Evolutionary conservation across 2,113 vertebrate species (phyloP), one percentile per base, ranked within the genome.

Genomic region (Perca flavescens): DNA sequence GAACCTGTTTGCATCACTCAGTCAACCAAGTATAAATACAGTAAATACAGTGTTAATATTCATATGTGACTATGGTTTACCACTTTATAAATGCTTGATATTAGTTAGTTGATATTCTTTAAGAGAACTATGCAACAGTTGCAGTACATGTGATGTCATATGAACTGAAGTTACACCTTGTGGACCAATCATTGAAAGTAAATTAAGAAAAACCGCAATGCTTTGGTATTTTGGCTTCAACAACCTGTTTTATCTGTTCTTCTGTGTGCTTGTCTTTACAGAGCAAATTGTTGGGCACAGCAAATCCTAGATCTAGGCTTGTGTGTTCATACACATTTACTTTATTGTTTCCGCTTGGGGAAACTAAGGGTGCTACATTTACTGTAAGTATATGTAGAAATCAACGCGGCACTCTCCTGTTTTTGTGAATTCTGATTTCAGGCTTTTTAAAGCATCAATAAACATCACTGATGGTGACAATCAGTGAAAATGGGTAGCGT

Each of bases 401-500:
- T 91, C 87, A 91, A 63, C 11, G 3, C 73, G 6, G 47, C 76
- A n/a, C 68, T 88, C 77, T 85, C 43, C 68, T 79, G 63, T 57
- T 22, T 67, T 53, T 13, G 40, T 74, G 63, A 77, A 74, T 73
- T 78, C 50, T 86, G 68, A 88, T 90, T 89, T 86, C 61, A 34
- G 61, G 87, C 88, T 93, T 90, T 93, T 93, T 84, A 86, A 90
- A 92, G 90, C 90, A 74, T 83, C 89, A 74, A 86, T 92, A 92
- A 91, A 91, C 84, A 92, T 90, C 46, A 63, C 69, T 84, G 85
- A 93, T 72, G 73, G 85, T 84, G 82, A 91, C 90, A 93, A 94
- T 94, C 93, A 93, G 89, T 62, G 72, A 74, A 81, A 88, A 76
- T 76, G 66, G 74, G 61, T 85, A 74, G 77, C 64, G 61, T 87